A percentile compares a stretch with the other conserved stretches of the same genome.
Conservation (phyloP, 2,113 vertebrate species). For the Aplodontia rufa region DNA sequence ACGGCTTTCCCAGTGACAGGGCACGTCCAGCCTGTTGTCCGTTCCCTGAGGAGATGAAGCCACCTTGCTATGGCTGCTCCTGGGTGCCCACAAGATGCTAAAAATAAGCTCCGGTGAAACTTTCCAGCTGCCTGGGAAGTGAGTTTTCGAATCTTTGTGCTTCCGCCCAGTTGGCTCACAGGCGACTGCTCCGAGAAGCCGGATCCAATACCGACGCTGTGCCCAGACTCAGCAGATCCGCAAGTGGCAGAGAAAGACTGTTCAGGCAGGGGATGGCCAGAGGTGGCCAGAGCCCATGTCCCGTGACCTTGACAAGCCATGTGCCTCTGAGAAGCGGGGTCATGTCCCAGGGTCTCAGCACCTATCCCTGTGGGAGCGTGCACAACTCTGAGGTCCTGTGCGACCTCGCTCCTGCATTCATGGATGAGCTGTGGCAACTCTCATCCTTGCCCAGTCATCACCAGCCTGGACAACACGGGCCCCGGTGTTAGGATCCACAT, state of each 20-base stretch:
- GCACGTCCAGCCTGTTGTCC: not conserved
- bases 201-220: conserved; percentile 30
- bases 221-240: conserved; percentile 51
- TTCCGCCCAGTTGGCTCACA: conserved; percentile 32
- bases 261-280: not conserved
- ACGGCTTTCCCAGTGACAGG: not conserved
- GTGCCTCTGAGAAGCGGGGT: not conserved
- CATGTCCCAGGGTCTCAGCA: not conserved
- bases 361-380: not conserved
- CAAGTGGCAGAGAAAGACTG: not conserved
- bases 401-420: not conserved
- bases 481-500: not conserved
- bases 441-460: not conserved
- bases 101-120: conserved; percentile 61
- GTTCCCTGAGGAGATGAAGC: not conserved
- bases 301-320: not conserved
- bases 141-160: conserved; percentile 19
- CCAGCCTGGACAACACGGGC: not conserved
- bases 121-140: conserved; percentile 58
- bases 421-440: not conserved
- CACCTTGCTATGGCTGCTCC: conserved; percentile 13
- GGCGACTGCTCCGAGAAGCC: conserved; percentile 44
- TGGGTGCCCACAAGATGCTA: conserved; percentile 37
- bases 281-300: not conserved
- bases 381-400: not conserved